These are phyloP conservation scores for Tauraco hartlaubi DNA, from an alignment of 2,797 vertebrate genomes.

Conservation along the genomic window DNA sequence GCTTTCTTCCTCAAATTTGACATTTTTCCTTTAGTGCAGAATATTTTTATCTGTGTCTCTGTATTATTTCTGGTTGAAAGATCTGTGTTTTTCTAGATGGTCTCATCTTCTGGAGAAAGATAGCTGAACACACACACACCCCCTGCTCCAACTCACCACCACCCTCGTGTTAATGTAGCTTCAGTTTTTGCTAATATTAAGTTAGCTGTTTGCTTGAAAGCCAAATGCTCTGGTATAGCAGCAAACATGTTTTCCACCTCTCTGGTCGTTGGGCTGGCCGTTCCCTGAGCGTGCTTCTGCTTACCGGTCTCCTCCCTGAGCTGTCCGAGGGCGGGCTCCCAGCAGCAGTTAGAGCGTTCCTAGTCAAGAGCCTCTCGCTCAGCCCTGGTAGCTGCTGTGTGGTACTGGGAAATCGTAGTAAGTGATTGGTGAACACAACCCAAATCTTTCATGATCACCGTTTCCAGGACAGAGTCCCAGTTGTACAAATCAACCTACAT, in stretches of 20 bases:
- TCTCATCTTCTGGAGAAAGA: neutral
- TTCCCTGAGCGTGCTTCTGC: neutral
- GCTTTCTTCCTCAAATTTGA: neutral
- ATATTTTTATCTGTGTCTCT: neutral
- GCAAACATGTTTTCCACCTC: fast-evolving
- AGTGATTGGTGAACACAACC: no score
- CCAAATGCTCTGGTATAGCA: neutral
- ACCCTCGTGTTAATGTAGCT: neutral
- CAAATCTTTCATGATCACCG: neutral
- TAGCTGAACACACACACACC: neutral
- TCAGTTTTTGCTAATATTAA: neutral
- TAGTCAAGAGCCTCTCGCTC: neutral
- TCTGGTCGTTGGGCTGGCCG: no score
- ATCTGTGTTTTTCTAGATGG: neutral
- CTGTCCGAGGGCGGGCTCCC: neutral
- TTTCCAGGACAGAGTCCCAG: neutral
- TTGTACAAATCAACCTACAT: fast-evolving
- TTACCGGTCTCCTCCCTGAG: neutral
- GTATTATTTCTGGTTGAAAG: neutral
- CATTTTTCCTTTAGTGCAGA: neutral
- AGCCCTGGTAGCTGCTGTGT: neutral
- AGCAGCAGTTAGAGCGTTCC: neutral
- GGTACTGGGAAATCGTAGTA: neutral
- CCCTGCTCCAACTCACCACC: neutral
- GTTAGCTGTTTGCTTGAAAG: neutral